phyloP scores from a whole-genome alignment of 2,113 vertebrate genomes.

The Rhabdornis inornatus region DNA sequence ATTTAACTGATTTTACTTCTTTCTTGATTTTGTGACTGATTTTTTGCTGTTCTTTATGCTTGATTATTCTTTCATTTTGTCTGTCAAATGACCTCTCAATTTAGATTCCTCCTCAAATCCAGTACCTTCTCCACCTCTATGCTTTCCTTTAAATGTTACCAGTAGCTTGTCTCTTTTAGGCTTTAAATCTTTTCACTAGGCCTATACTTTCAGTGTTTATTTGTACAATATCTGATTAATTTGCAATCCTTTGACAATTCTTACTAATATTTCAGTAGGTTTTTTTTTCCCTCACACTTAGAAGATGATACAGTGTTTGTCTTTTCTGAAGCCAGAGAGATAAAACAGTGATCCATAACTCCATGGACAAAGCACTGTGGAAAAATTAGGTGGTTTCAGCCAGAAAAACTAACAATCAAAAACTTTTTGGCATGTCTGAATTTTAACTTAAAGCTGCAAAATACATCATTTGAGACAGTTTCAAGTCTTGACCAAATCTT shows the following conservation, averaged over 20 bases:
- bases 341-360: slow-evolving; percentile 34
- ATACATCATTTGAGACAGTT: slow-evolving; percentile 65
- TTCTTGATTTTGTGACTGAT: neutral
- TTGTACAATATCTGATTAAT: slow-evolving; percentile 14
- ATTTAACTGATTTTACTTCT: neutral
- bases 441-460: slow-evolving; percentile 70
- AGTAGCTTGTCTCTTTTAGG: neutral
- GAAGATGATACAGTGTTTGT: slow-evolving; percentile 20
- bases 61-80: neutral
- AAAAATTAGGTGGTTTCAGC: slow-evolving; percentile 38
- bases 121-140: neutral
- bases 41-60: neutral
- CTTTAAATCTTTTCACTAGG: neutral
- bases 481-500: slow-evolving; percentile 61
- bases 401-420: slow-evolving; percentile 58
- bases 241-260: slow-evolving; percentile 24
- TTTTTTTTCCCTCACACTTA: neutral
- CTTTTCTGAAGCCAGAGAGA: slow-evolving; percentile 35
- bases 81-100: neutral
- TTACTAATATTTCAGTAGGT: neutral
- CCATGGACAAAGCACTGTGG: slow-evolving; percentile 17
- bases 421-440: slow-evolving; percentile 53
- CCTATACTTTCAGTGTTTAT: neutral
- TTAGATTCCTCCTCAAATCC: neutral
- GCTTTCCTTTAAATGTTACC: neutral